Percentiles rank a stretch among this genome's conserved stretches.
phyloP scores from a whole-genome alignment of 1,140 invertebrate genomes.

The Microvelia longipes region DNA sequence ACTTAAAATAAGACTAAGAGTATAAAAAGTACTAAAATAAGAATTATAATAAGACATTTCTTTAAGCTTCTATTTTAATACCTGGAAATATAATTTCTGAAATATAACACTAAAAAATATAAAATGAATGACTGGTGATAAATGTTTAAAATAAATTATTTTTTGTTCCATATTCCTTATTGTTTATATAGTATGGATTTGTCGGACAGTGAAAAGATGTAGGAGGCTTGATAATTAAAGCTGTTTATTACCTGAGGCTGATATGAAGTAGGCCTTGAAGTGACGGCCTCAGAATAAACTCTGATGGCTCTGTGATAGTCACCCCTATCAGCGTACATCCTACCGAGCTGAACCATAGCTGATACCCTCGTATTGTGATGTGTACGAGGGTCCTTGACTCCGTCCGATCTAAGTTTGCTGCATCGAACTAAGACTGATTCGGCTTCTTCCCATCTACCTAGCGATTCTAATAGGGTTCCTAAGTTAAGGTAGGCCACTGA shows the following conservation, averaged over 20 bases:
- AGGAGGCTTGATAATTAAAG: too few relatives aligned
- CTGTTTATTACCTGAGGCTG: slow-evolving; percentile 62
- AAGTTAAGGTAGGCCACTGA: slow-evolving; percentile 90
- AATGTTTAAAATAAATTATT: too few relatives aligned
- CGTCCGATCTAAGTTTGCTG: slow-evolving; percentile 64
- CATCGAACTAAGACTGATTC: slow-evolving; percentile 65
- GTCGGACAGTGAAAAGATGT: too few relatives aligned
- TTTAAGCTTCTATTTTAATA: too few relatives aligned
- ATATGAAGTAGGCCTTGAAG: slow-evolving; percentile 62
- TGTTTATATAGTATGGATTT: too few relatives aligned
- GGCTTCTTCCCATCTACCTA: slow-evolving; percentile 68
- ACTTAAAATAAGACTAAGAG: too few relatives aligned
- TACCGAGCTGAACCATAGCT: slow-evolving; percentile 77
- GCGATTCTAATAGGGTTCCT: slow-evolving; percentile 66
- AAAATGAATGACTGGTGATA: too few relatives aligned
- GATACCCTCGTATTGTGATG: slow-evolving; percentile 82
- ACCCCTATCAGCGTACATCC: slow-evolving; percentile 74
- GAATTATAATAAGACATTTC: too few relatives aligned
- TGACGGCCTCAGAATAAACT: slow-evolving; percentile 74
- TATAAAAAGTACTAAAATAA: too few relatives aligned
- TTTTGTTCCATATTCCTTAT: too few relatives aligned
- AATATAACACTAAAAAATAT: too few relatives aligned
- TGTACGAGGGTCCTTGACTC: slow-evolving; percentile 72
- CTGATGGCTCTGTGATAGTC: slow-evolving; percentile 68
- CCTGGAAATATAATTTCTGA: too few relatives aligned